Evolutionary conservation across 92 coral and sea anemone genomes (phyloP), one percentile per base, ranked within the genome.

Genomic region (Actinernus sp.): DNA sequence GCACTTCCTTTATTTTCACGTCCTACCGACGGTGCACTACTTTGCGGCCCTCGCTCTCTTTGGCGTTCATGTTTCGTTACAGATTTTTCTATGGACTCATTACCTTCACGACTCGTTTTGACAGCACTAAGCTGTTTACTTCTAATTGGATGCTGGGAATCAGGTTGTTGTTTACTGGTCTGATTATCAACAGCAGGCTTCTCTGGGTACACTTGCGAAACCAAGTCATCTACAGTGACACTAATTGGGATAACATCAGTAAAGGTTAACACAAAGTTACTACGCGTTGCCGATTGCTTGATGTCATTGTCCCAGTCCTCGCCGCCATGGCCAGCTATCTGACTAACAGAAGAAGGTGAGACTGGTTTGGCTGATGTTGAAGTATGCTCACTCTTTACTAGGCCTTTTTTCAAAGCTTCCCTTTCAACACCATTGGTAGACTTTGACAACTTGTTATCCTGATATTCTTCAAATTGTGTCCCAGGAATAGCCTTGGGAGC

Each of bases 261-360:
- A 17, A 60, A 63, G 31, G 69, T 68, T n/a, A 83, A 31, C 26
- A 68, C 53, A 37, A 53, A 62, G 44, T 25, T 49, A 8, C 28
- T 14, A 16, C 77, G 83, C 50, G 60, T 43, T 2, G 8, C 46
- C 25, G 80, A 47, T 24, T 13, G 28, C 17, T 54, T 60, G 22
- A 57, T 61, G 17, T 76, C 90, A 38, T 26, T 47, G 16, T 84
- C 90, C 90, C 90, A 84, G 16, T 84, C 65, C 55, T 76, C 90
- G 16, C 60, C 40, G 4, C 18, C 19, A 4, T 23, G 5, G 4
- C 19, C 52, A 4, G 52, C 5, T 18, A 9, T 23, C 5, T 23
- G 10, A 45, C 52, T 45, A n/a, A n/a, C n/a, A n/a, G n/a, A n/a
- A 5, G 52, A 45, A 9, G 52, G 5, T 7, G 52, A 4, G 21